Conservation (phyloP, 2,113 vertebrate genomes). For the Reinhardtius hippoglossoides region DNA sequence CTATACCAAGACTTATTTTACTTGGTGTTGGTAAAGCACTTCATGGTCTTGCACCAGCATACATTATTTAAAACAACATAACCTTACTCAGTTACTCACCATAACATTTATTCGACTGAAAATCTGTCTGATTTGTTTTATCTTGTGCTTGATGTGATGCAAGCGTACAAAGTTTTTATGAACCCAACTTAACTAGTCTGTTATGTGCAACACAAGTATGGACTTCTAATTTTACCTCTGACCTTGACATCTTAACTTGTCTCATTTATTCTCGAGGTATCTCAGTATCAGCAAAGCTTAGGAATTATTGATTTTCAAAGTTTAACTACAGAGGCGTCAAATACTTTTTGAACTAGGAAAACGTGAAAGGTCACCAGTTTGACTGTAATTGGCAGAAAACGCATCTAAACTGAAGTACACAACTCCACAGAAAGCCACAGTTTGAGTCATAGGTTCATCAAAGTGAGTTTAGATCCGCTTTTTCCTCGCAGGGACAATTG, state of each 20-base stretch:
- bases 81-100: no score
- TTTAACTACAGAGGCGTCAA: background rate
- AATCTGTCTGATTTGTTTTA: no score
- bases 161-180: no score
- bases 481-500: conserved; percentile 45
- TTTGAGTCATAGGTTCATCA: conserved; percentile 48
- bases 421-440: conserved; percentile 23
- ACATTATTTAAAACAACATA: no score
- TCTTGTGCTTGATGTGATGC: no score
- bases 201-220: no score
- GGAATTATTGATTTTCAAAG: background rate
- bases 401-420: conserved; percentile 11
- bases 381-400: conserved; percentile 43
- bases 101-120: no score
- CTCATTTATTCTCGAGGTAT: background rate
- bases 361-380: conserved; percentile 22
- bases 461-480: conserved; percentile 15
- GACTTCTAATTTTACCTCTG: no score
- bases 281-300: background rate
- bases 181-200: no score
- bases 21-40: no score
- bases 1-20: no score
- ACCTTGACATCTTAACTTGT: background rate
- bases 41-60: no score
- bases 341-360: conserved; percentile 1